Evolutionary conservation across 2,888 invertebrate species (phyloP).

Genomic region (Listrodromus nycthemerus): DNA sequence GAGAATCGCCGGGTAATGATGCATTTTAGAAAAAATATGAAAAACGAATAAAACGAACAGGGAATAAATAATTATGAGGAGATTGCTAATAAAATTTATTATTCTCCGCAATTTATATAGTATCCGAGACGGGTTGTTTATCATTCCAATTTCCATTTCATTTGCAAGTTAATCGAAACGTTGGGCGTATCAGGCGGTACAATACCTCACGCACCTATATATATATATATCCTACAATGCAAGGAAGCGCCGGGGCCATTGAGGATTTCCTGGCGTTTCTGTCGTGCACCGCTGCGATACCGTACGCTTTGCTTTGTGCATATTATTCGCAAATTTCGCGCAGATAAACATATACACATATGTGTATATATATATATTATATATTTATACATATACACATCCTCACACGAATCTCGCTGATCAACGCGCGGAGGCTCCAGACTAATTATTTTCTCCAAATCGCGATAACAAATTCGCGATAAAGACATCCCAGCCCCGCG

Average conservation of each 20-base stretch:
- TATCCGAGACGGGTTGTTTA: conserved; percentile 45
- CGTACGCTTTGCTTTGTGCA: not conserved
- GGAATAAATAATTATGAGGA: conserved; percentile 59
- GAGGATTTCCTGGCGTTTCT: conserved; percentile 37
- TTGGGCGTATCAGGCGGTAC: conserved; percentile 5
- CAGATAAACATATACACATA: not conserved
- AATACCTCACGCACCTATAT: conserved; percentile 3
- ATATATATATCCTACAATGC: conserved; percentile 4
- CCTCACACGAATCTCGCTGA: not conserved
- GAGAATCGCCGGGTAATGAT: not conserved
- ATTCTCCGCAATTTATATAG: conserved; percentile 53
- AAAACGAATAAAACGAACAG: conserved; percentile 8
- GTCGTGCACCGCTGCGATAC: conserved; percentile 5
- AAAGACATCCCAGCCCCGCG: not conserved
- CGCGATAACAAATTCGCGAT: not conserved
- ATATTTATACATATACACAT: no score
- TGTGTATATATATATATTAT: conserved; percentile 10
- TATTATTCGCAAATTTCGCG: not conserved
- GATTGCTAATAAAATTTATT: conserved; percentile 57
- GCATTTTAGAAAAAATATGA: not conserved
- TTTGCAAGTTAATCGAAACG: conserved; percentile 61
- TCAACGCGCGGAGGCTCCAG: not conserved
- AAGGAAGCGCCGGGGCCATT: conserved; percentile 34
- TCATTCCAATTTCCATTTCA: conserved; percentile 61
- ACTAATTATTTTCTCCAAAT: conserved; percentile 5